Evolutionary conservation across 2,113 vertebrate genomes (phyloP).

Genomic region (Prunella fulvescens): DNA sequence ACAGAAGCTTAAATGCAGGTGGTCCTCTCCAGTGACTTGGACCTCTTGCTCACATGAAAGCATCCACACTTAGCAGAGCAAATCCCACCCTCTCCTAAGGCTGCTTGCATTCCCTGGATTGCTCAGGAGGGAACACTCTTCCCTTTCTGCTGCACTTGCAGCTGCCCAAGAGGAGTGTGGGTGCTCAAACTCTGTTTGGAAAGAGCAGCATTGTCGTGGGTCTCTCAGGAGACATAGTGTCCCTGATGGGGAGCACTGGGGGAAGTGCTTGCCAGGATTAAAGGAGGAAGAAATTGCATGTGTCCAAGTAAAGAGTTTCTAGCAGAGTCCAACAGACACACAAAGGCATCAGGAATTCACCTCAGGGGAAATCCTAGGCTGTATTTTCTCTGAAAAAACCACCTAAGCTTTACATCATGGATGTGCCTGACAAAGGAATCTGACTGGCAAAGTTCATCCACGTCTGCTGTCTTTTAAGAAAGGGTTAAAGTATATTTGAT

Average conservation of each 20-base stretch:
- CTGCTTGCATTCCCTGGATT: background rate
- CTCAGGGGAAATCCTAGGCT: background rate
- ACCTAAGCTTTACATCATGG: background rate
- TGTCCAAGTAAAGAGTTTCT: background rate
- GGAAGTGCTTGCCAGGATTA: background rate
- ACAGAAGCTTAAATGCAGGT: background rate
- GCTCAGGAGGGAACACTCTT: background rate
- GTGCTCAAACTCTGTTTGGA: background rate
- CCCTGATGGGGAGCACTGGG: fast-evolving
- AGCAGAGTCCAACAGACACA: background rate
- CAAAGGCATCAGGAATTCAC: background rate
- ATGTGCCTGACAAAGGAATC: background rate
- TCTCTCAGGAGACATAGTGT: too few species aligned
- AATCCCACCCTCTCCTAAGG: background rate
- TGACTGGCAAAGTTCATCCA: conserved; percentile 14
- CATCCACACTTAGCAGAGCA: background rate
- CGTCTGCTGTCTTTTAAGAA: background rate
- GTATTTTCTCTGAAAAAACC: background rate
- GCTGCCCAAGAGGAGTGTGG: background rate
- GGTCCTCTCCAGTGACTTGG: background rate
- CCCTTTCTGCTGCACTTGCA: background rate
- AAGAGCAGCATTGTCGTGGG: background rate
- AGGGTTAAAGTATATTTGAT: background rate
- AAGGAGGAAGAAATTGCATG: background rate
- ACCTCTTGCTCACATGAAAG: background rate